phyloP scores from a whole-genome alignment of 1,140 invertebrate genomes.

The Trypoxylus dichotomus region DNA sequence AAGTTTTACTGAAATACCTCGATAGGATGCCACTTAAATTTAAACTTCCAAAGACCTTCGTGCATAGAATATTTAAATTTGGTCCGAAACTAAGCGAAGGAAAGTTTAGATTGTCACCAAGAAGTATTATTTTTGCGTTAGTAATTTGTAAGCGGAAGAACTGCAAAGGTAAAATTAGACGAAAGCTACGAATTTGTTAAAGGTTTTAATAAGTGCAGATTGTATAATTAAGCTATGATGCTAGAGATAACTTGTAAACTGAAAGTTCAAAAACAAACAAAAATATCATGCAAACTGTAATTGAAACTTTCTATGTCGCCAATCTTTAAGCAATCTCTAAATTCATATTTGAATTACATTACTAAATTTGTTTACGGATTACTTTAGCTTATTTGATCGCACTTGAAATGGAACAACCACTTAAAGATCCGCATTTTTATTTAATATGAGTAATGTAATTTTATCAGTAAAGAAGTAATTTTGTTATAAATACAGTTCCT shows the following conservation, averaged over 20 bases:
- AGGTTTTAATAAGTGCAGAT: background rate
- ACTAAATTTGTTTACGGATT: too few species aligned
- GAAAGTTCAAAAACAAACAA: background rate
- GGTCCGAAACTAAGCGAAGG: background rate
- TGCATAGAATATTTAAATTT: background rate
- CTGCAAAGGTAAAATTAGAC: background rate
- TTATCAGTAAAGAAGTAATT: too few species aligned
- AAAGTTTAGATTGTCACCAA: background rate
- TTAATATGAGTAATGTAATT: too few species aligned
- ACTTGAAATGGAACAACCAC: too few species aligned
- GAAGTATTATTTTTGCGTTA: background rate
- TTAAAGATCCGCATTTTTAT: too few species aligned
- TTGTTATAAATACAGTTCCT: too few species aligned
- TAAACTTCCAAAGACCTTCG: background rate
- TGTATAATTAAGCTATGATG: background rate
- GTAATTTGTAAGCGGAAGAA: background rate
- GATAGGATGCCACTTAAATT: background rate
- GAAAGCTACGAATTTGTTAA: background rate
- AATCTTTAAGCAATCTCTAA: too few species aligned
- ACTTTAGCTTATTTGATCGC: too few species aligned
- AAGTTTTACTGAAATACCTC: background rate
- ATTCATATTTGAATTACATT: too few species aligned
- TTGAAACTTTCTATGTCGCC: background rate
- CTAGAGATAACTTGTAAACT: background rate
- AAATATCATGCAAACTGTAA: background rate